Conservation (phyloP, 2,113 vertebrate genomes). For the Sinosuthora webbiana region DNA sequence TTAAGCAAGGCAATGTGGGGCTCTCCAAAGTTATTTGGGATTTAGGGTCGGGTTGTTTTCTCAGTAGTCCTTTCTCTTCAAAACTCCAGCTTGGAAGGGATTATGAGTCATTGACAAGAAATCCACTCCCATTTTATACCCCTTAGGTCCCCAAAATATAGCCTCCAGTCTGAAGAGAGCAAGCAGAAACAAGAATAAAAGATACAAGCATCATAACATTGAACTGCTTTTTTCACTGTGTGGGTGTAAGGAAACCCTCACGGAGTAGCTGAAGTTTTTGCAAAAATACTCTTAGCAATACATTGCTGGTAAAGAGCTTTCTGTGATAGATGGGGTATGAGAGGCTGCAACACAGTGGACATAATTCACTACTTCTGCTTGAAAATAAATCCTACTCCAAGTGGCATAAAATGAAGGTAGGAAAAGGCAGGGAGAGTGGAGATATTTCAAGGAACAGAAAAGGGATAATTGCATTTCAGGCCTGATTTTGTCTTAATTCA, state of each 20-base stretch:
- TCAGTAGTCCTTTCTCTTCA: not conserved
- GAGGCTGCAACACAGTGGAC: not conserved
- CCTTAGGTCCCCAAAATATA: not conserved
- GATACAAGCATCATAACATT: not conserved
- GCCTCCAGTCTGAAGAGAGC: not conserved
- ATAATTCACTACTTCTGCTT: constrained; percentile 37
- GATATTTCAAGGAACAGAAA: not conserved
- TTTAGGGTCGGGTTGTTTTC: not conserved
- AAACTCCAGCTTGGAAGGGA: not conserved
- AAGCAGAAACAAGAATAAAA: not conserved
- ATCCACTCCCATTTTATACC: not conserved
- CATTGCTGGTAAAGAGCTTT: constrained; percentile 20
- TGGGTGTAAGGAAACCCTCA: not conserved
- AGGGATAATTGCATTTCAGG: not conserved
- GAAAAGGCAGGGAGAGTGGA: not conserved
- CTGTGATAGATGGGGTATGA: constrained; percentile 44
- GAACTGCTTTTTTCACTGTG: not conserved
- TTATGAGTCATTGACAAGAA: not conserved
- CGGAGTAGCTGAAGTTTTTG: not conserved
- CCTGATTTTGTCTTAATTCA: constrained; percentile 41
- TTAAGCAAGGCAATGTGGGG: not conserved
- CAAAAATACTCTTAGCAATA: constrained; percentile 21
- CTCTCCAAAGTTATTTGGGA: not conserved
- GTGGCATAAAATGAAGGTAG: constrained; percentile 23
- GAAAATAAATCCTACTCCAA: constrained; percentile 55